A percentile compares a stretch with the other conserved stretches of the same genome.
phyloP scores from a whole-genome alignment of 2,113 vertebrate species.

The Charina bottae region DNA sequence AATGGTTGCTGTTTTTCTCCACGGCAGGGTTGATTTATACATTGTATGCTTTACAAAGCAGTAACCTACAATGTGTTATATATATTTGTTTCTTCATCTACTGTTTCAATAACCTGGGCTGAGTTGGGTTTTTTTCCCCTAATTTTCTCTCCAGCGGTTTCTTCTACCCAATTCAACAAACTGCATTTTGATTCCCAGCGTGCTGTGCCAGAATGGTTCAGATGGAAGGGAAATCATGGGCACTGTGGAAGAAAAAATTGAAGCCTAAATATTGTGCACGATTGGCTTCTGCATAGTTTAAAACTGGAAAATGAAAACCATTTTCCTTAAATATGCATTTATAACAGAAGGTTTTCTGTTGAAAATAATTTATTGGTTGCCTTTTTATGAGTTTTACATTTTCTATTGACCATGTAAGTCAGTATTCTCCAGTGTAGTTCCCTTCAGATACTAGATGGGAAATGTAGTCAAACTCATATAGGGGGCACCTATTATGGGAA shows the following conservation, averaged over 20 bases:
- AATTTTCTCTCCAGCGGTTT: not conserved
- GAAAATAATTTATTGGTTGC: not conserved
- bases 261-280: not conserved
- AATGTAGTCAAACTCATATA: not conserved
- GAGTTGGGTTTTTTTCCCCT: not conserved
- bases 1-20: not conserved
- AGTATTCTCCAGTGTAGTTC: not conserved
- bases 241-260: not conserved
- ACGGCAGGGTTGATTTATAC: not conserved
- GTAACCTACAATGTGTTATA: not conserved
- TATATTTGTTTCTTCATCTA: not conserved
- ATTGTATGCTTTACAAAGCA: not conserved
- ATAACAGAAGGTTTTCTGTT: not conserved
- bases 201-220: not conserved
- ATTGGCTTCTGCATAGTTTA: not conserved
- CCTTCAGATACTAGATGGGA: not conserved
- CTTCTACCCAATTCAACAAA: not conserved
- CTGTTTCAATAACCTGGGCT: not conserved
- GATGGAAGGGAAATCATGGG: not conserved
- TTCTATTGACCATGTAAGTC: not conserved
- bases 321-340: slow-evolving; percentile 16
- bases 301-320: not conserved
- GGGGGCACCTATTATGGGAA: not conserved
- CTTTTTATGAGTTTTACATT: not conserved
- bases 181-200: not conserved